Evolutionary conservation across 2,888 invertebrate species (phyloP).

Genomic region (Siphlonurus alternatus): DNA sequence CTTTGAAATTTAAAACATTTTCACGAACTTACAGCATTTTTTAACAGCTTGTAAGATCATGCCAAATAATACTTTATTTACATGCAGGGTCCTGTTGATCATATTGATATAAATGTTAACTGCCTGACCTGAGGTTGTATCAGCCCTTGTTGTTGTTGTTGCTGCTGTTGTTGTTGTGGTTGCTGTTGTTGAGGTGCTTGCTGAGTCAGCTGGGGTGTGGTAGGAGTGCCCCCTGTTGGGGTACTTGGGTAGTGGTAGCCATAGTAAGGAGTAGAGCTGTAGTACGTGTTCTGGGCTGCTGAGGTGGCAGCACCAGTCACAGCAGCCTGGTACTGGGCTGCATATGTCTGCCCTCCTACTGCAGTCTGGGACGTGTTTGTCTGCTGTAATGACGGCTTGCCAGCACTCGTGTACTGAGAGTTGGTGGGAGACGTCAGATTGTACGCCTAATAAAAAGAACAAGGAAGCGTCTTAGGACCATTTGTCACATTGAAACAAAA

Average conservation of each 20-base stretch:
- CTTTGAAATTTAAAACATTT: too few species aligned
- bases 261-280: constrained; percentile 3
- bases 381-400: constrained; percentile 29
- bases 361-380: constrained; percentile 29
- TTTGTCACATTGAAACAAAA: background rate
- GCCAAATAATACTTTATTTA: too few species aligned
- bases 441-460: too few species aligned
- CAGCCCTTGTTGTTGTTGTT: background rate
- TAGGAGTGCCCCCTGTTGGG: background rate
- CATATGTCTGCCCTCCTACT: constrained; percentile 17
- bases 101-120: too few species aligned
- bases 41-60: too few species aligned
- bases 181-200: background rate
- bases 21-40: too few species aligned
- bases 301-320: background rate
- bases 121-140: background rate
- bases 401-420: constrained; percentile 31
- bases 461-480: too few species aligned
- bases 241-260: background rate
- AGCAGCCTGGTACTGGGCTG: constrained; percentile 14
- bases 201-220: background rate
- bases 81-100: too few species aligned
- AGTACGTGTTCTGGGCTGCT: background rate
- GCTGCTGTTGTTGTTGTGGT: background rate
- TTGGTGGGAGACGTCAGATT: constrained; percentile 1